Evolutionary conservation across 1,140 invertebrate species (phyloP), one percentile per base, ranked within the genome.

Genomic region (Aphelinus atriplicis): DNA sequence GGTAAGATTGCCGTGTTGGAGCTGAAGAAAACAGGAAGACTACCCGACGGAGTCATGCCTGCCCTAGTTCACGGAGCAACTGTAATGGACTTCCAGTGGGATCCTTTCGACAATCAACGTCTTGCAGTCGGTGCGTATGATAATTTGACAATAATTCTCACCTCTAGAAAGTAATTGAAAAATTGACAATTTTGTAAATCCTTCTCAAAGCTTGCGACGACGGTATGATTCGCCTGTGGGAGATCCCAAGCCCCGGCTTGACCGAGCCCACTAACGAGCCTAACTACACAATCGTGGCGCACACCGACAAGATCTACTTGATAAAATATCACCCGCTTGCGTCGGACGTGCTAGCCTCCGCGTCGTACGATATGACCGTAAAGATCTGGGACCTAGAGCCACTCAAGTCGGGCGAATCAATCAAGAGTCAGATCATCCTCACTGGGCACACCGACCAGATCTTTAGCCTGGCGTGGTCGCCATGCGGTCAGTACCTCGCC

Each of bases 1-100:
- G 96, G 96, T 0, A 95, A 96, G 81, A 92, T 98, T 50, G 95
- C 95, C 55, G 92, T 98, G 46, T 90, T 97, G 75, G 95, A 97
- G 89, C 86, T 97, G 63, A 92, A 91, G 50, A 93, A 94, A 80
- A 91, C 94, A 0, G 94, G 95, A 1, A 89, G 92, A 77, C 87
- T 96, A 50, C 91, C 94, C 0, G 94, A 96, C 85, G 92, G 94
- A 75, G 94, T 95, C 0, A 92, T 94, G 80, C 95, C 95, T 46
- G 92, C 94, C n/a, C 87, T 98, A 75, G 92, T 98, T 26, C 95
- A 97, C 85, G 93, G 95, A 46, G 93, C 92, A 73, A 95, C 93
- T 77, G 92, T 97, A 4, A 94, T 95, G 90, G 96, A 98, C 87
- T 98, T 97, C 87, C 91, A 92, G 64, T 98, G 95, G 94, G 96